These are phyloP conservation scores for Cheracebus regulus DNA, from an alignment of 2,797 vertebrate genomes.

Conservation along the genomic window DNA sequence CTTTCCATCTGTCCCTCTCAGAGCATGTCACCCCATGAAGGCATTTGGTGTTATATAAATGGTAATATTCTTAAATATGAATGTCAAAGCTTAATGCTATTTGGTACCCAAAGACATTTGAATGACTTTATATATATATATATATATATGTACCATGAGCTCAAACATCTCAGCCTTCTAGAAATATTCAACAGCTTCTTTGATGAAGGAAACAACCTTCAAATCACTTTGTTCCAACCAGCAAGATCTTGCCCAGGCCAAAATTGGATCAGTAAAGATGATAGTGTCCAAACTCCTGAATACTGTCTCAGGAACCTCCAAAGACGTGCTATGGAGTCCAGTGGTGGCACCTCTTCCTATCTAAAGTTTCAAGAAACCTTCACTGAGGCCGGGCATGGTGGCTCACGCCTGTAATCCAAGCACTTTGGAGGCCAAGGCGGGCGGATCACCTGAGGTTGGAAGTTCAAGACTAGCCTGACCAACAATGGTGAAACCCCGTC, in stretches of 20 bases:
- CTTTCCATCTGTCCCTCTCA: not conserved
- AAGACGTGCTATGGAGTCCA: not conserved
- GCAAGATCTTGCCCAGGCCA: not conserved
- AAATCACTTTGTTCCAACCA: not conserved
- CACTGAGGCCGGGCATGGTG: not conserved
- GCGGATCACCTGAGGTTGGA: too few species aligned
- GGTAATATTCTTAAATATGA: not conserved
- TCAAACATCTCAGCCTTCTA: not conserved
- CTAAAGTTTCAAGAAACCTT: not conserved
- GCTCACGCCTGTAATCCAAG: too few species aligned
- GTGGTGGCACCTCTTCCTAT: not conserved
- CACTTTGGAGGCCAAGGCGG: too few species aligned
- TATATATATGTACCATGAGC: not conserved
- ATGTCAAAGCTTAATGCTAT: not conserved
- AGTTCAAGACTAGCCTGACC: too few species aligned
- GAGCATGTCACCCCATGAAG: not conserved
- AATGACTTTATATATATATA: not conserved
- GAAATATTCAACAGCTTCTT: not conserved
- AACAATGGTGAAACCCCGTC: too few species aligned
- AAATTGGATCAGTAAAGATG: not conserved
- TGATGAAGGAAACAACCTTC: not conserved
- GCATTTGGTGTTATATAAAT: not conserved
- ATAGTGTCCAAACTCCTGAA: not conserved
- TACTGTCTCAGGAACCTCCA: not conserved
- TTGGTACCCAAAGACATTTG: not conserved